Percentiles rank a stretch among this genome's conserved stretches.
Evolutionary conservation across 2,113 vertebrate genomes (phyloP).

Genomic region (Heterotilapia buettikoferi): DNA sequence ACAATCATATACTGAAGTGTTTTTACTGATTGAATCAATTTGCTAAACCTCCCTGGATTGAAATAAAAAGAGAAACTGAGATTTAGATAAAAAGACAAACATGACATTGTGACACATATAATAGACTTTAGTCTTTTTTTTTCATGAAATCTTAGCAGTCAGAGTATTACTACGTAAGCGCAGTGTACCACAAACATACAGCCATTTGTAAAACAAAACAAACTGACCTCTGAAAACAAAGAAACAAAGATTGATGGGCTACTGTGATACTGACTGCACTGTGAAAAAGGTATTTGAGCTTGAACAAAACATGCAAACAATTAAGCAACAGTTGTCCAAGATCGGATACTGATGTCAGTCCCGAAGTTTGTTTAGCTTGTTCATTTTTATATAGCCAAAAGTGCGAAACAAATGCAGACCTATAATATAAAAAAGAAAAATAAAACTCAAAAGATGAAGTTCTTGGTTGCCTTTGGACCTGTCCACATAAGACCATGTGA

Average conservation of each 20-base stretch:
- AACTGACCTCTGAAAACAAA: background rate
- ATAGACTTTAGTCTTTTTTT: background rate
- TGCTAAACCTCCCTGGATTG: rapidly evolving
- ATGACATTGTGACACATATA: background rate
- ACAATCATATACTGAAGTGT: background rate
- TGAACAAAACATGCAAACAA: background rate
- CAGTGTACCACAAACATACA: background rate
- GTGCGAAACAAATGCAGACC: background rate
- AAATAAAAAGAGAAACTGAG: background rate
- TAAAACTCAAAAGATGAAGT: background rate
- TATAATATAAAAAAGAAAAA: background rate
- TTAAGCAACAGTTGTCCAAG: rapidly evolving
- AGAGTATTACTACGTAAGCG: background rate
- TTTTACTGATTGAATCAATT: background rate
- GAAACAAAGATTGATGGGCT: background rate
- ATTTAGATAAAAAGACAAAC: background rate
- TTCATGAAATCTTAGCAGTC: background rate
- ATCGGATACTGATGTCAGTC: background rate
- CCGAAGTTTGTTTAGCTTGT: background rate
- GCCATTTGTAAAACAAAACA: background rate
- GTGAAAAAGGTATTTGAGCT: background rate
- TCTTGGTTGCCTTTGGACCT: background rate
- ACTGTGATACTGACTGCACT: background rate
- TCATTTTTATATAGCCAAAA: background rate
- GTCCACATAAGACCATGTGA: background rate